Percentiles rank a stretch among this genome's conserved stretches.
Evolutionary conservation across 1,140 invertebrate genomes (phyloP).

Genomic region (Physella acuta): DNA sequence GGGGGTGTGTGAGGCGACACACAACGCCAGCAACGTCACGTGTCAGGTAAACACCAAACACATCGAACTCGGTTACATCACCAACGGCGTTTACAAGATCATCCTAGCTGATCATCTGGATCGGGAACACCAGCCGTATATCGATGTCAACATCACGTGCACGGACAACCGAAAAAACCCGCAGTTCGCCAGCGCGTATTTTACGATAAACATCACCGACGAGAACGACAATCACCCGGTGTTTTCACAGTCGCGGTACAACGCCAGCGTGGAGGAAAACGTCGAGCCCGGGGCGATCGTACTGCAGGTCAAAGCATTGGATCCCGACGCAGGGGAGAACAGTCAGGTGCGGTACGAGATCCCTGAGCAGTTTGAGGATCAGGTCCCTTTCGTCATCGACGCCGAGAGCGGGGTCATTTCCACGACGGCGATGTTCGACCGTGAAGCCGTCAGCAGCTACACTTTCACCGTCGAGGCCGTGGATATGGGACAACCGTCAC

Average conservation of each 20-base stretch:
- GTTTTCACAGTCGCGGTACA: background rate
- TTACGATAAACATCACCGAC: background rate
- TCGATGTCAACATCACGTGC: background rate
- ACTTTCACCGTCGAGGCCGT: constrained; percentile 78
- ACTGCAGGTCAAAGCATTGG: background rate
- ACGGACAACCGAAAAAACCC: background rate
- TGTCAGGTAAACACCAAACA: background rate
- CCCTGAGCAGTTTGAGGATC: background rate
- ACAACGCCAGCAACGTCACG: background rate
- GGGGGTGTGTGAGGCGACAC: background rate
- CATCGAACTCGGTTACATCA: background rate
- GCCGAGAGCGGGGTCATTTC: constrained; percentile 75
- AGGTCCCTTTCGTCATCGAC: background rate
- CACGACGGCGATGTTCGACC: constrained; percentile 86
- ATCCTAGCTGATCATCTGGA: background rate
- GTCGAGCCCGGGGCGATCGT: background rate
- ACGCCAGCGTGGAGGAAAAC: constrained; percentile 3
- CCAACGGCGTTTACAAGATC: background rate
- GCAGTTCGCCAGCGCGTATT: background rate
- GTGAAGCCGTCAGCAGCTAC: constrained; percentile 78
- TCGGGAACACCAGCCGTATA: background rate
- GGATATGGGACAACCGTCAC: constrained; percentile 35
- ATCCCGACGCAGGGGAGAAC: background rate
- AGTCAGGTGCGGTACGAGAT: background rate
- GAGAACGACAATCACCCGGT: constrained; percentile 1